A percentile compares a stretch with the other conserved stretches of the same genome.
Conservation (phyloP, 2,888 invertebrate species). For the Thymelicus sylvestris region DNA sequence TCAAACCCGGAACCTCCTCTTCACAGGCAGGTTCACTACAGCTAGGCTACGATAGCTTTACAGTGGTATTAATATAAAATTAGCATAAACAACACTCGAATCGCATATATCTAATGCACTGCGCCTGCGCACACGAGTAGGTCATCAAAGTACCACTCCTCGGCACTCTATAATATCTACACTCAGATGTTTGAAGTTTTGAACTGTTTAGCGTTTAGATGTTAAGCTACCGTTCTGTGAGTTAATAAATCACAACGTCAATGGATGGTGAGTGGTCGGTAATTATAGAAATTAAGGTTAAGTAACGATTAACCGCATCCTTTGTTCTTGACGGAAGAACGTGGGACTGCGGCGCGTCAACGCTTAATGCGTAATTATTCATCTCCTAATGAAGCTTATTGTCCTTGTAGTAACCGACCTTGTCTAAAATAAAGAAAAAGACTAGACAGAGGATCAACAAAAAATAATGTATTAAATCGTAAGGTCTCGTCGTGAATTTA, state of each 20-base stretch:
- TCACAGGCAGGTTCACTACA: too few relatives aligned
- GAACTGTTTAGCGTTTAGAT: conserved; percentile 37
- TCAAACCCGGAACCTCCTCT: too few relatives aligned
- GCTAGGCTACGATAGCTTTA: too few relatives aligned
- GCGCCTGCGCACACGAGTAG: not conserved
- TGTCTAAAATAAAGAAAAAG: conserved; percentile 7
- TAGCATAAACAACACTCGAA: not conserved
- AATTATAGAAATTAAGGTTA: conserved; percentile 82
- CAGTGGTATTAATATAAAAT: not conserved
- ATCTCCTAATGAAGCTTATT: conserved; percentile 37
- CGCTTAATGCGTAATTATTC: conserved; percentile 36
- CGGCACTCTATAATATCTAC: conserved; percentile 4
- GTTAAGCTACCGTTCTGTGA: conserved; percentile 41
- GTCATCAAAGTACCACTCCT: not conserved
- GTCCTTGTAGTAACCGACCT: conserved; percentile 25
- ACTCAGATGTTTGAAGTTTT: conserved; percentile 26
- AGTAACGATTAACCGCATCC: conserved; percentile 72
- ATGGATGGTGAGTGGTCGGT: conserved; percentile 53
- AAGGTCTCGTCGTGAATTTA: too few relatives aligned
- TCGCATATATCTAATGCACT: not conserved
- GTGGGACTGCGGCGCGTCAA: conserved; percentile 55
- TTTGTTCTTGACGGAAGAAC: conserved; percentile 70
- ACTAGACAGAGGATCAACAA: too few relatives aligned
- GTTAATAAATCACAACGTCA: conserved; percentile 79
- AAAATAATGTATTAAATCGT: too few relatives aligned